Conservation (phyloP, 2,797 vertebrate species). For the Hippopotamyrus pictus region DNA sequence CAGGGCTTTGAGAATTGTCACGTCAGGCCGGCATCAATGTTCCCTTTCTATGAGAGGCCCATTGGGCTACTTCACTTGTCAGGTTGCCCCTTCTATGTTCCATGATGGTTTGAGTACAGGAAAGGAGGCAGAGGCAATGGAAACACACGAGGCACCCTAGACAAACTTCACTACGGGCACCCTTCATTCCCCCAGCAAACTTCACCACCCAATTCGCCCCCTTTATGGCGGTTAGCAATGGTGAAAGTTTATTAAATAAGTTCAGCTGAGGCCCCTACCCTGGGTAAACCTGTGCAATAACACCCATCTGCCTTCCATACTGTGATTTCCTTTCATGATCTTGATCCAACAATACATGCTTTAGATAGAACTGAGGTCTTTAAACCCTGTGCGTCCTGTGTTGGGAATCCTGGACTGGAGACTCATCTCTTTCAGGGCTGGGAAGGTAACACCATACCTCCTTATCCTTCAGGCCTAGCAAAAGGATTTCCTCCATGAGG, state of each 20-base stretch:
- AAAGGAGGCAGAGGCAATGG: neutral
- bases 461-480: constrained; percentile 75
- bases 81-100: neutral
- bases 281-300: neutral
- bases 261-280: neutral
- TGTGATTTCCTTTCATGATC: neutral
- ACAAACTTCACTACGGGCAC: neutral
- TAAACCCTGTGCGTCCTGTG: neutral
- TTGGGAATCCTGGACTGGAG: neutral
- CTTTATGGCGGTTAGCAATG: neutral
- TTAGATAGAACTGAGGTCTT: neutral
- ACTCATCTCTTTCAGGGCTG: neutral
- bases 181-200: neutral
- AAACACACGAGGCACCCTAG: neutral
- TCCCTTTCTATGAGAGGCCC: neutral
- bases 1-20: neutral
- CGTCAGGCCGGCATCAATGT: neutral
- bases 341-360: neutral
- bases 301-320: neutral
- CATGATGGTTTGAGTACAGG: neutral
- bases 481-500: constrained; percentile 76
- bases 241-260: neutral
- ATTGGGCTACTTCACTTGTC: neutral
- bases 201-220: neutral
- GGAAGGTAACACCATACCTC: constrained; percentile 51